These are phyloP conservation scores for Zaprionus obscuricornis DNA, from an alignment of 2,888 invertebrate species.

Conservation along the genomic window DNA sequence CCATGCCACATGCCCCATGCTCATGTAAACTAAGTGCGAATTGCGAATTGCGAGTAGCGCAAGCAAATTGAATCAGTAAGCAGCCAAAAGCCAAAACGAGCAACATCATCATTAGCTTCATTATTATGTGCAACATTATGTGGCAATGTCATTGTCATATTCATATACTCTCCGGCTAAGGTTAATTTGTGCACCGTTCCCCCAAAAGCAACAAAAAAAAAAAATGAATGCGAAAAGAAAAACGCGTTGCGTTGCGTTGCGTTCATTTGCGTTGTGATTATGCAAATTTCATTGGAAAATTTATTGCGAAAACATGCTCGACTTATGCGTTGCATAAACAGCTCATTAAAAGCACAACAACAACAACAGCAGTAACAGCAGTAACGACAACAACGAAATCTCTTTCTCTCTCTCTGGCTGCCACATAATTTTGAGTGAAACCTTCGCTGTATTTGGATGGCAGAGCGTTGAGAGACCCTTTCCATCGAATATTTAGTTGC, in stretches of 20 bases:
- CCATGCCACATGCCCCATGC: too few relatives aligned
- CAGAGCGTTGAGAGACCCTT: background rate
- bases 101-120: constrained; percentile 1
- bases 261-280: constrained; percentile 47
- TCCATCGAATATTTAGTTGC: background rate
- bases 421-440: too few relatives aligned
- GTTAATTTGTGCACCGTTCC: constrained; percentile 38
- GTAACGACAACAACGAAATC: background rate
- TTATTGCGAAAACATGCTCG: constrained; percentile 58
- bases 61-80: constrained; percentile 57
- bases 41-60: too few relatives aligned
- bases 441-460: constrained; percentile 31
- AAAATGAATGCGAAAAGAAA: too few relatives aligned
- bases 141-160: constrained; percentile 31
- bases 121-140: constrained; percentile 9
- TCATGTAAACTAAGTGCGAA: constrained; percentile 32
- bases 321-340: constrained; percentile 62
- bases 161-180: constrained; percentile 34
- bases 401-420: too few relatives aligned
- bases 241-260: background rate
- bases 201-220: too few relatives aligned
- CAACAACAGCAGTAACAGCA: background rate
- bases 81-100: constrained; percentile 37
- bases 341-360: constrained; percentile 63
- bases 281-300: constrained; percentile 63